A percentile compares a stretch with the other conserved stretches of the same genome.
These are phyloP conservation scores for Channallabes apus DNA, from an alignment of 2,797 vertebrate genomes.

Conservation along the genomic window DNA sequence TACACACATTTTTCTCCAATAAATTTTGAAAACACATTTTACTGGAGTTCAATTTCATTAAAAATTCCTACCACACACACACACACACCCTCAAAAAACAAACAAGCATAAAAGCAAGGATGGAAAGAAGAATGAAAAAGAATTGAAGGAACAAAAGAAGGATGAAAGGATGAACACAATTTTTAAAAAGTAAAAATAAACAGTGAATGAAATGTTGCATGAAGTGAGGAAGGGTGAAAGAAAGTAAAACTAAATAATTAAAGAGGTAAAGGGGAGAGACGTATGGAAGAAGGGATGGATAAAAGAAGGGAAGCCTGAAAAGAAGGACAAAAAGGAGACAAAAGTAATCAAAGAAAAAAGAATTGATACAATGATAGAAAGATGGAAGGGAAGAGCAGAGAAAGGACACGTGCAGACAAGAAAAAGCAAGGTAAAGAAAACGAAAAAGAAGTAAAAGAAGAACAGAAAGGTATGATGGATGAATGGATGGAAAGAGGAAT, in stretches of 20 bases:
- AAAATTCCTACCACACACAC: conserved; percentile 19
- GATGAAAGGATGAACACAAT: not conserved
- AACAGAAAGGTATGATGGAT: not conserved
- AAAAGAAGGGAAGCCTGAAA: not conserved
- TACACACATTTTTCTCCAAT: not conserved
- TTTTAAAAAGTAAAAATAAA: not conserved
- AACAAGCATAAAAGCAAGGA: not conserved
- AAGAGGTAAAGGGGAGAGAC: not conserved
- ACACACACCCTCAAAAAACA: not conserved
- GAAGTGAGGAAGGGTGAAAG: not conserved
- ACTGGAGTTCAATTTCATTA: not conserved
- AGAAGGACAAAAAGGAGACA: too few relatives aligned
- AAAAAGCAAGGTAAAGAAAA: not conserved
- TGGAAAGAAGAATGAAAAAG: too few relatives aligned
- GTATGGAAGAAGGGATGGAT: not conserved
- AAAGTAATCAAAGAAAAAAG: too few relatives aligned
- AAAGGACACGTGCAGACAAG: not conserved
- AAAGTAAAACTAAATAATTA: not conserved
- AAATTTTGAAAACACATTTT: conserved; percentile 1
- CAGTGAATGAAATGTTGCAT: not conserved
- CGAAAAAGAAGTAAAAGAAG: not conserved
- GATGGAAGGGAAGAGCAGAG: not conserved
- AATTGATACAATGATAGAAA: not conserved
- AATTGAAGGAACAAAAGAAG: too few relatives aligned
- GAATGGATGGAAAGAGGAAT: too few relatives aligned